Conservation (phyloP, 2,888 invertebrate species). For the Athrips mouffetella region DNA sequence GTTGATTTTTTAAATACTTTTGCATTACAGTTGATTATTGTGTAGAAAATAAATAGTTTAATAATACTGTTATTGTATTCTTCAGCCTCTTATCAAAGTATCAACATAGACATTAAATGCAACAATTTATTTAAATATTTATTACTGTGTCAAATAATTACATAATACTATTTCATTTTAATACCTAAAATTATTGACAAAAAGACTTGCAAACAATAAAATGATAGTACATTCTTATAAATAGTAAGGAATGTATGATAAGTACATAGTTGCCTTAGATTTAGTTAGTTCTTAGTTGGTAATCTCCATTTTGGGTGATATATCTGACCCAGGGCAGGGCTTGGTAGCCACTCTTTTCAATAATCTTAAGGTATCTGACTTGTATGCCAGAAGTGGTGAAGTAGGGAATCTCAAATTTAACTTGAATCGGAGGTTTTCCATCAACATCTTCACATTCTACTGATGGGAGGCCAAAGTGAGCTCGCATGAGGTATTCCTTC, state of each 20-base stretch:
- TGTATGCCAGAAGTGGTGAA: constrained; percentile 99
- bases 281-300: constrained; percentile 96
- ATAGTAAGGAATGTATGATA: constrained; percentile 43
- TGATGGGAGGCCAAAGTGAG: constrained; percentile 97
- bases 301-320: constrained; percentile 99
- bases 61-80: background rate
- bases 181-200: constrained; percentile 42
- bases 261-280: constrained; percentile 24
- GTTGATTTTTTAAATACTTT: background rate
- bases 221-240: constrained; percentile 44
- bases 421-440: constrained; percentile 98
- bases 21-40: no score
- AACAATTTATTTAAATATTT: constrained; percentile 31
- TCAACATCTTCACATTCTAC: constrained; percentile 96
- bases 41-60: background rate
- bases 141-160: constrained; percentile 49
- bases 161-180: constrained; percentile 48
- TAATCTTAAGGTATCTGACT: constrained; percentile 97
- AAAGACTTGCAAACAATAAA: constrained; percentile 51
- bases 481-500: constrained; percentile 98
- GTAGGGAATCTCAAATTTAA: constrained; percentile 99
- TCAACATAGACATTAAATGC: background rate
- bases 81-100: background rate
- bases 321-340: constrained; percentile 99
- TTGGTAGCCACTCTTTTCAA: constrained; percentile 99